Base-by-base conservation (phyloP, 2,888 invertebrate genomes). In the Calliopum simillimum region DNA sequence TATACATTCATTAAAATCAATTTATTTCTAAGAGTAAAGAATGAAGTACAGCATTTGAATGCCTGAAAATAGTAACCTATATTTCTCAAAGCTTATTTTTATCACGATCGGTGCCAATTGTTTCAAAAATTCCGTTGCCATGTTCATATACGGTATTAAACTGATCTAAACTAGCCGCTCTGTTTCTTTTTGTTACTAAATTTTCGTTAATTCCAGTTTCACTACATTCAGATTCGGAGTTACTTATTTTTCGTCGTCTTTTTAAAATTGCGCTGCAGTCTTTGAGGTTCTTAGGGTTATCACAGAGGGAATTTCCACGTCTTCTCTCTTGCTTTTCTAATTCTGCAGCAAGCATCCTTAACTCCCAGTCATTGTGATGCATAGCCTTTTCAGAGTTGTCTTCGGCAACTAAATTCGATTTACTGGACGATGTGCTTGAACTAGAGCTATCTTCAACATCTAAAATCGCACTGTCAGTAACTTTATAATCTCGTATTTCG, bases 311-410 rank as follows among this genome's bases (percentile, higher is more conserved):
- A 43, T 80, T 80, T 0, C 81, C 82, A 0, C 84, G 83, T 59
- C 81, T 79, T 56, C 79, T 80, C 76, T 90, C 89, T 67, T 90
- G 86, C 65, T 89, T 88, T 74, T 91, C 91, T 75, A 94, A 87
- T 82, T 94, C 92, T 74, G 92, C 90, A 0, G 93, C 94, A 47
- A 94, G 85, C 92, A 94, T 92, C 83, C 90, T 89, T 0, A 94
- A 91, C 83, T 94, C 94, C 94, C 94, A 94, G 79, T 92, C 91
- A 73, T 91, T 90, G 72, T 81, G 79, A 61, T 85, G 84, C 6
- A 84, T 80, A 44, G 69, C 61, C 43, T 64, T 71, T 23, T 70
- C 74, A 53, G 65, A 76, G 56, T 47, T 76, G 3, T 81, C 80
- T 19, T 80, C 53, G 21, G 4, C 73, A 74, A 14, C 78, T 79